Conservation (phyloP, 2,113 vertebrate species). For the Carassius gibelio region DNA sequence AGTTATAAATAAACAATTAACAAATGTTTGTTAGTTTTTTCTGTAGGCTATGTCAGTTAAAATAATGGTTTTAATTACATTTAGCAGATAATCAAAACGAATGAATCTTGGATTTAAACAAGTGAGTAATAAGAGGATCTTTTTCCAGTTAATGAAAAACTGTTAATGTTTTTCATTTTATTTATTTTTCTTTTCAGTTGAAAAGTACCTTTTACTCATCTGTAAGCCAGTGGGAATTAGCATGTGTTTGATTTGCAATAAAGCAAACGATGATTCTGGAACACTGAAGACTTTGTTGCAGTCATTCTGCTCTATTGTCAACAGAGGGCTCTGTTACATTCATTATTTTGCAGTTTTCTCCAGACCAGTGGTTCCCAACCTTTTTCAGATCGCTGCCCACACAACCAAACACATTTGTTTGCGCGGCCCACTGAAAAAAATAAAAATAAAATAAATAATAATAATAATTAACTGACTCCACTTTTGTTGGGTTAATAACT, state of each 20-base stretch:
- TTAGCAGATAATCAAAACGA: not conserved
- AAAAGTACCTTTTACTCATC: not conserved
- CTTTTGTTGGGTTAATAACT: too few species aligned
- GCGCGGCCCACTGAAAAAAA: too few species aligned
- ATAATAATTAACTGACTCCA: too few species aligned
- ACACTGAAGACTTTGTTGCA: not conserved
- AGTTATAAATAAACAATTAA: not conserved
- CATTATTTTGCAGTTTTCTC: not conserved
- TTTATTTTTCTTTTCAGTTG: not conserved
- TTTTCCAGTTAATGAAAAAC: not conserved
- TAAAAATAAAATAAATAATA: too few species aligned
- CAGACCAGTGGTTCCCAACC: too few species aligned
- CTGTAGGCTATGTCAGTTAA: not conserved
- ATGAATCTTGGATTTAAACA: not conserved
- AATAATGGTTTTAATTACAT: not conserved
- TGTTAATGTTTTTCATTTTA: not conserved
- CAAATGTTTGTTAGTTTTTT: not conserved
- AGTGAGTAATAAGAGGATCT: not conserved
- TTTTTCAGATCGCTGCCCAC: too few species aligned
- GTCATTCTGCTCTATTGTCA: constrained; percentile 2
- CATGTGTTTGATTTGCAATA: not conserved
- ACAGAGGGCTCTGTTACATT: not conserved
- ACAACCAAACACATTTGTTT: too few species aligned
- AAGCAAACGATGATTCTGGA: not conserved
- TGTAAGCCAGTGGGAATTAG: not conserved